Evolutionary conservation across 1,140 invertebrate species (phyloP), one percentile per base, ranked within the genome.

Genomic region (Drosophila kepulauana): DNA sequence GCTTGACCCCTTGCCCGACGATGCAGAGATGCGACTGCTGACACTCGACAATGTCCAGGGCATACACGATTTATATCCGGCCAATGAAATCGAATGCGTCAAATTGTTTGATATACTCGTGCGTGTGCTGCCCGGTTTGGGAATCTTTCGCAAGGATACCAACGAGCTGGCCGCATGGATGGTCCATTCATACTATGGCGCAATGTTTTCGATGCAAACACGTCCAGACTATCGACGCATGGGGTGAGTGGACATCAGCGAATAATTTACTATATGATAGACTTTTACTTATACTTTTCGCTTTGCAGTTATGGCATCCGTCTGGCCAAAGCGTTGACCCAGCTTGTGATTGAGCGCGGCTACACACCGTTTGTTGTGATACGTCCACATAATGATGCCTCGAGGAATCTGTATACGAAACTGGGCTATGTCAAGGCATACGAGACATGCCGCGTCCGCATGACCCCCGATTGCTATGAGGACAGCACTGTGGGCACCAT

Each of bases 121-220:
- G 46, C 94, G 94, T 51, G 94, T 94, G 75, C 93, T 97, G 59
- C 96, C 96, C 7, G 96, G 96, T 10, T 96, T 96, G 82, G 96
- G 96, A 8, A 95, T 97, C 63, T 97, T 97, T 91, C 94, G 95
- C 5, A 94, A 94, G 67, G 93, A 93, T 49, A 93, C 93, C 38
- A 95, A 95, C 28, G 94, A 95, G 74, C 91, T 97, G 20, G 96
- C 96, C 5, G 96, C 96, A 5, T 97, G 96, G 96, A 97, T 97
- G 96, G 95, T 97, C 30, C 96, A 97, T 82, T 97, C 96, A 2
- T 97, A 97, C 92, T 97, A 97, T 91, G 96, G 96, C 16, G 96
- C 96, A 46, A 97, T 97, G 96, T 97, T 97, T 92, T 97, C 96
- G n/a, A 97, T 97, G 96, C 96, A 97, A 93, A 97, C 96, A 58